phyloP scores from a whole-genome alignment of 1,140 invertebrate genomes.

The Dendroctonus ponderosae region DNA sequence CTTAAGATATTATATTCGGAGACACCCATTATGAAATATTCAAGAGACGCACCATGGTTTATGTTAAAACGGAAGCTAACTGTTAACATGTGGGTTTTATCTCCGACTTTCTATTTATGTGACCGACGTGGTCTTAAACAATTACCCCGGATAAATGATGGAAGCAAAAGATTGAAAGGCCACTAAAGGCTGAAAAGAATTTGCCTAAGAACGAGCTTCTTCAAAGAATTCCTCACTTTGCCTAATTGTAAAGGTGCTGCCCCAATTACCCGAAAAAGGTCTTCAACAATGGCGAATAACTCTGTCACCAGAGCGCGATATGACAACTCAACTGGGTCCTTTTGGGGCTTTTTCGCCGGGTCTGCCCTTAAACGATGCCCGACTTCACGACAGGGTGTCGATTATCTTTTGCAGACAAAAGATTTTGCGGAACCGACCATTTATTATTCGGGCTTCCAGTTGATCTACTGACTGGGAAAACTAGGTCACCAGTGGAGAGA shows the following conservation, averaged over 20 bases:
- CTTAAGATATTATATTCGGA: constrained; percentile 16
- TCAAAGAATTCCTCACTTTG: neutral
- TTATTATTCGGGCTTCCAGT: constrained; percentile 29
- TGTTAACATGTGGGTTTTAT: constrained; percentile 25
- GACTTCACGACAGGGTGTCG: constrained; percentile 19
- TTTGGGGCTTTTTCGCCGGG: constrained; percentile 10
- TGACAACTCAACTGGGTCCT: constrained; percentile 16
- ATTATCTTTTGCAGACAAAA: constrained; percentile 30
- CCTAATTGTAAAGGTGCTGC: neutral
- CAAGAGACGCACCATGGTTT: constrained; percentile 20
- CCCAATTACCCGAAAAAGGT: constrained; percentile 20
- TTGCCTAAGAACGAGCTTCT: no score
- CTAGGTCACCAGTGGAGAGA: constrained; percentile 16
- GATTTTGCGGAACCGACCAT: constrained; percentile 30
- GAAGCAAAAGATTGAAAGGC: no score
- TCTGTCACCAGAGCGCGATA: constrained; percentile 17
- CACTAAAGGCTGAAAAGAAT: no score
- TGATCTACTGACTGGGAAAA: constrained; percentile 26
- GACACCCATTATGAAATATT: constrained; percentile 26
- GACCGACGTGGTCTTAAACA: constrained; percentile 8
- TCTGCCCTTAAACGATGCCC: constrained; percentile 13
- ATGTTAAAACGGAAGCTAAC: constrained; percentile 30
- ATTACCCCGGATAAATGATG: neutral
- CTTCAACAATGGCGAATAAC: constrained; percentile 15
- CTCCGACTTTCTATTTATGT: constrained; percentile 17